Conservation (phyloP, 92 coral and sea anemone genomes). For the Heliopora coerulea region DNA sequence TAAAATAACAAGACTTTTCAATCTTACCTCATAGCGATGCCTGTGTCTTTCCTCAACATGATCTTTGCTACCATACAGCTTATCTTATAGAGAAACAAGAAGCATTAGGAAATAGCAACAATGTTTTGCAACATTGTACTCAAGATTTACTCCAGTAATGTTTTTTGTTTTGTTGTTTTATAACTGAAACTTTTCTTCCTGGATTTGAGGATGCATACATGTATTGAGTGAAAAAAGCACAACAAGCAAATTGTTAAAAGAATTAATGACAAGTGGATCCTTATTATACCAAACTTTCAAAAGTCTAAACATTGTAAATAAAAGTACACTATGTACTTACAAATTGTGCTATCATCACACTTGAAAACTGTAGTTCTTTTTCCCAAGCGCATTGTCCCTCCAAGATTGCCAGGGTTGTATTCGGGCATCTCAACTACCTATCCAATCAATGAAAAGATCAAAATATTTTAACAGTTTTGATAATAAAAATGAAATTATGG, state of each 20-base stretch:
- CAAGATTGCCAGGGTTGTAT: conserved; percentile 92
- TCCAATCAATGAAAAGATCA: background rate
- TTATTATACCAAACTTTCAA: background rate
- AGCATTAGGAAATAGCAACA: too few species aligned
- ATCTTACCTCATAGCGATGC: conserved; percentile 83
- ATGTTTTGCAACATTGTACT: too few species aligned
- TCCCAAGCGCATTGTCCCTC: conserved; percentile 98
- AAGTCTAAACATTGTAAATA: too few species aligned
- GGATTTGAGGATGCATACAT: too few species aligned
- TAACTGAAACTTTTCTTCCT: too few species aligned
- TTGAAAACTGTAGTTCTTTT: conserved; percentile 89
- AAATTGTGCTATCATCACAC: conserved; percentile 38
- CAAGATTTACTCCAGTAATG: too few species aligned
- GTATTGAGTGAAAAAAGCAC: too few species aligned
- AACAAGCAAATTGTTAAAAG: too few species aligned
- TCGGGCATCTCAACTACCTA: conserved; percentile 99
- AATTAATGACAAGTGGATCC: too few species aligned
- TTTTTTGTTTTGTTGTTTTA: too few species aligned
- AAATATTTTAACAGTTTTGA: background rate
- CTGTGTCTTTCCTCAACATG: conserved; percentile 95
- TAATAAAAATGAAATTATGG: background rate
- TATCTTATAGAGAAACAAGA: conserved; percentile 43
- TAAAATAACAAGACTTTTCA: too few species aligned
- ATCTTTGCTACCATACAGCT: conserved; percentile 74
- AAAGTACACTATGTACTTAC: too few species aligned